Percentiles rank a stretch among this genome's conserved stretches.
These are phyloP conservation scores for Peromyscus polionotus DNA, from an alignment of 2,113 vertebrate genomes.

Conservation along the genomic window DNA sequence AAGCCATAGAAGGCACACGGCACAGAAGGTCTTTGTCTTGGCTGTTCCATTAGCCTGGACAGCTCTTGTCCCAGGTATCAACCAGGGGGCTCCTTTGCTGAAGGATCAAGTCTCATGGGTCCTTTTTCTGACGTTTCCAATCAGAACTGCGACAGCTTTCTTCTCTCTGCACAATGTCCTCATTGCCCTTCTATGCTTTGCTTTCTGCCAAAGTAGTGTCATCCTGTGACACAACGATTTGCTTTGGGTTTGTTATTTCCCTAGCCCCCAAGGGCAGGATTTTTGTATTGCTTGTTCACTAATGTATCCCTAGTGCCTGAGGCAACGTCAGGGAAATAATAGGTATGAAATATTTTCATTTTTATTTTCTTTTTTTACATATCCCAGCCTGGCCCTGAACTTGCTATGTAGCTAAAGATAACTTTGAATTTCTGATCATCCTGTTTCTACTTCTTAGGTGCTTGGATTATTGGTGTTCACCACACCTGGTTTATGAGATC, in stretches of 20 bases:
- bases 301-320: background rate
- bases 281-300: background rate
- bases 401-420: background rate
- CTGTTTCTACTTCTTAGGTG: background rate
- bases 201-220: background rate
- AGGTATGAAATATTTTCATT: background rate
- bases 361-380: background rate
- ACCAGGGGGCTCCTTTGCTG: background rate
- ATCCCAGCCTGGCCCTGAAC: background rate
- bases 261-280: background rate
- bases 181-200: background rate
- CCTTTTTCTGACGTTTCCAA: background rate
- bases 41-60: background rate
- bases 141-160: background rate
- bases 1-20: background rate
- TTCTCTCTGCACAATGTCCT: background rate
- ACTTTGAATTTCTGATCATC: background rate
- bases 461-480: background rate
- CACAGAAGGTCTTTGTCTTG: background rate
- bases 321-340: background rate
- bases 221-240: background rate
- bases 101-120: background rate
- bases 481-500: background rate
- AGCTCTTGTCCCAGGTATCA: background rate
- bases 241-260: background rate